Evolutionary conservation across 2,888 invertebrate species (phyloP), one percentile per base, ranked within the genome.

Genomic region (Dermolepida albohirtum): DNA sequence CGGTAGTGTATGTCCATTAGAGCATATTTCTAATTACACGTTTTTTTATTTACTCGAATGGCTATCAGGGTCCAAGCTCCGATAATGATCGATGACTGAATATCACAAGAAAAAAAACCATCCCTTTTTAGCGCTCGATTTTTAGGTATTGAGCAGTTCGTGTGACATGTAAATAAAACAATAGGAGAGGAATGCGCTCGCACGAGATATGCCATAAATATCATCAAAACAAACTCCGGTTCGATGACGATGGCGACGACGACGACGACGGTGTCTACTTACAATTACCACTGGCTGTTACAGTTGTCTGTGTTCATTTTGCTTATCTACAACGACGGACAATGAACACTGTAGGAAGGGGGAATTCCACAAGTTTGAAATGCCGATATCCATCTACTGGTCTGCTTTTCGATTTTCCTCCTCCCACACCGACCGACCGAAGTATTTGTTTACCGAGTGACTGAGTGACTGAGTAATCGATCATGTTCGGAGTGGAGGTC

Each of bases 391-490:
- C 47, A 62, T 62, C 49, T 47, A 59, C 59, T 44, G 22, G 43
- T 41, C 43, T 57, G 16, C 29, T 16, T 14, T 27, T 40, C n/a
- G 17, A 41, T 22, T 22, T 44, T 29, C 34, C 34, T 47, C 34
- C 44, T 10, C 41, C 11, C 49, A 44, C 16, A 29, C 34, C 34
- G 11, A 41, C 40, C 55, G 40, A 14, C 57, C 39, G 27, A 22
- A 29, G 59, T 34, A 62, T 62, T 62, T 62, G 59, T 62, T 62
- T 62, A 62, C 59, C 59, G 59, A 62, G 59, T 62, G 47, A 62
- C 59, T 62, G 59, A 62, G 16, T 62, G 59, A 62, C 59, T 62
- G 59, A 62, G 59, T 62, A 62, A 62, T 62, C 59, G 59, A 49
- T 62, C 59, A 62, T 47, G 29, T 62, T 29, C 47, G 17, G 59